Conservation (phyloP, 2,113 vertebrate genomes). For the Orcinus orca region DNA sequence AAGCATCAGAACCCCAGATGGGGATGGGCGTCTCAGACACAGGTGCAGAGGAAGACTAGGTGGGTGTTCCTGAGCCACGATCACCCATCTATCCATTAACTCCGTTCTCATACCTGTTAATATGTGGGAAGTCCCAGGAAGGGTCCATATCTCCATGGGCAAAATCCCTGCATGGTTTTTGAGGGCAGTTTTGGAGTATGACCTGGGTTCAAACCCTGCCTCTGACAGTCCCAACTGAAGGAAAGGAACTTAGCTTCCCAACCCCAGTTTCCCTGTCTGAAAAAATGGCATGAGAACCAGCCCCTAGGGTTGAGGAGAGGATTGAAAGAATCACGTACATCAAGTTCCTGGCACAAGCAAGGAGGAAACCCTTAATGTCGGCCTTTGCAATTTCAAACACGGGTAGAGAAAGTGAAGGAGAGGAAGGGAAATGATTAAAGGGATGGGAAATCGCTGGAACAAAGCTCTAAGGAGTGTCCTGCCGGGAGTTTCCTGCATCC, state of each 20-base stretch:
- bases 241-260: not conserved
- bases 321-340: not conserved
- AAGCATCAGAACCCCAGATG: not conserved
- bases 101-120: not conserved
- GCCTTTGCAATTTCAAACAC: slow-evolving; percentile 39
- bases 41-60: not conserved
- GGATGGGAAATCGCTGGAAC: not conserved
- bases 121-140: not conserved
- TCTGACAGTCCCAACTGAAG: not conserved
- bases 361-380: not conserved
- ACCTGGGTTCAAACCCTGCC: not conserved
- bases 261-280: slow-evolving; percentile 11
- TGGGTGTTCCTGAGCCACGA: not conserved
- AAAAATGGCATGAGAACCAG: not conserved
- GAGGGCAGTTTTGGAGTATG: not conserved
- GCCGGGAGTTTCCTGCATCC: not conserved
- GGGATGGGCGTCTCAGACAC: not conserved
- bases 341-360: not conserved
- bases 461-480: not conserved
- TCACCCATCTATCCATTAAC: not conserved
- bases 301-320: not conserved
- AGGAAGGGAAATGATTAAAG: slow-evolving; percentile 61
- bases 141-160: not conserved
- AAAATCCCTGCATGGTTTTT: not conserved
- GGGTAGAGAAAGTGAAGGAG: not conserved